Evolutionary conservation across 2,797 vertebrate genomes (phyloP).

Genomic region (Eleutherodactylus coqui): DNA sequence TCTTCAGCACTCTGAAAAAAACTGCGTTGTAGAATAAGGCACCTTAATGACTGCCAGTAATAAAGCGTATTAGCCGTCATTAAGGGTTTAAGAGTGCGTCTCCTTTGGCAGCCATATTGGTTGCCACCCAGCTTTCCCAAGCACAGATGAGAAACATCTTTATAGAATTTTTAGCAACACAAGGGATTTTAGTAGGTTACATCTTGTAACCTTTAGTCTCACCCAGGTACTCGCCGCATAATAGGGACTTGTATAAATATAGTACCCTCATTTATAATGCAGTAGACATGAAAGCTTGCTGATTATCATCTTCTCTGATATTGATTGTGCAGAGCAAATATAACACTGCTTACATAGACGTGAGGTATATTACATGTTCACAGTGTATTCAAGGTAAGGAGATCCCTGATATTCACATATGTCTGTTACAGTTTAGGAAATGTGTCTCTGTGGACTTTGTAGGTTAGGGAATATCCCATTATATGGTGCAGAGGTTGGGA

Average conservation of each 20-base stretch:
- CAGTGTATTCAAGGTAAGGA: not conserved
- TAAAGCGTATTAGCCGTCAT: too few relatives aligned
- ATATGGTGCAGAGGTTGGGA: not conserved
- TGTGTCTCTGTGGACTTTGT: too few relatives aligned
- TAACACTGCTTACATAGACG: not conserved
- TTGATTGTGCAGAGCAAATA: constrained; percentile 28
- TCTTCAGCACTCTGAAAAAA: too few relatives aligned
- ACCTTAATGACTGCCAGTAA: too few relatives aligned
- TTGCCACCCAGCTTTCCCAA: not conserved
- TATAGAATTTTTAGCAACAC: not conserved
- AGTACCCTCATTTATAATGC: constrained; percentile 25
- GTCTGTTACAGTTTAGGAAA: not conserved
- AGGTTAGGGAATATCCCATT: not conserved
- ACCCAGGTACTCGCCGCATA: not conserved
- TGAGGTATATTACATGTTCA: not conserved
- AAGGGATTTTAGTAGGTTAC: not conserved
- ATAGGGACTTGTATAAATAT: not conserved
- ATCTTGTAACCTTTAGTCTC: not conserved
- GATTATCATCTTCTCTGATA: not conserved
- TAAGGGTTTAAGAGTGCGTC: too few relatives aligned
- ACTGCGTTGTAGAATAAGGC: too few relatives aligned
- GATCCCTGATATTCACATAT: constrained; percentile 13
- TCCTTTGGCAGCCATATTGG: too few relatives aligned
- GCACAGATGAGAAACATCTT: too few relatives aligned
- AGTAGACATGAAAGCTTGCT: constrained; percentile 10